Evolutionary conservation across 2,888 invertebrate genomes (phyloP).

Genomic region (Pachymerium ferrugineum): DNA sequence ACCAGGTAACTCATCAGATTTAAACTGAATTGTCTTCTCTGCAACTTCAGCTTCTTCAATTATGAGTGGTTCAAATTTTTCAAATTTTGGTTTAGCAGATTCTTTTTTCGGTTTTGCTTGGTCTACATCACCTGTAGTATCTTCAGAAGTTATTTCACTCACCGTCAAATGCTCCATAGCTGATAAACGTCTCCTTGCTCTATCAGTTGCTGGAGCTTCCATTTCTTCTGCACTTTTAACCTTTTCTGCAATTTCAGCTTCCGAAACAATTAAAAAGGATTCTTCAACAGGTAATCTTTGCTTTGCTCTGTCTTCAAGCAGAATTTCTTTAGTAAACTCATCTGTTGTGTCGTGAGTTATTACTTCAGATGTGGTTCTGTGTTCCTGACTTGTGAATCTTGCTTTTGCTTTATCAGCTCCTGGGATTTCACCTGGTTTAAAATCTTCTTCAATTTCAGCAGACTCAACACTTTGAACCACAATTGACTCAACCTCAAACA

Average conservation of each 20-base stretch:
- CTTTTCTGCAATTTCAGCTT: constrained; percentile 34
- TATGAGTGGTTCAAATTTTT: not conserved
- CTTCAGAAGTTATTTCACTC: constrained; percentile 48
- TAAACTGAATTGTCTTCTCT: not conserved
- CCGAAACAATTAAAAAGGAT: constrained; percentile 32
- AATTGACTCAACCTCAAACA: constrained; percentile 16
- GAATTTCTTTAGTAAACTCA: constrained; percentile 35
- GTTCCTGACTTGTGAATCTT: constrained; percentile 25
- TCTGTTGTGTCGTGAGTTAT: not conserved
- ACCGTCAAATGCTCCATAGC: constrained; percentile 47
- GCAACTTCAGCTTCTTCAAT: constrained; percentile 1
- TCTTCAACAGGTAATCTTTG: constrained; percentile 33
- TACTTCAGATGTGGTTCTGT: constrained; percentile 4
- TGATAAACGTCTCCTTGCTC: constrained; percentile 42
- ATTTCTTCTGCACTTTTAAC: constrained; percentile 28
- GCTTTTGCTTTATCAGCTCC: constrained; percentile 30
- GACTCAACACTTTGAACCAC: constrained; percentile 31
- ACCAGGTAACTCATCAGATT: constrained; percentile 28
- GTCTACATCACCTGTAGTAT: constrained; percentile 44
- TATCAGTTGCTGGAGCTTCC: constrained; percentile 53
- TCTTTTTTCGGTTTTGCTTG: constrained; percentile 41
- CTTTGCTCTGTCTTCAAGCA: constrained; percentile 38
- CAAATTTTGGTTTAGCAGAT: constrained; percentile 40
- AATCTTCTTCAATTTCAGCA: constrained; percentile 32
- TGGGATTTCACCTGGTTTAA: constrained; percentile 30